A percentile compares a stretch with the other conserved stretches of the same genome.
Conservation (phyloP, 1,140 invertebrate species). For the Apocrypta bakeri region DNA sequence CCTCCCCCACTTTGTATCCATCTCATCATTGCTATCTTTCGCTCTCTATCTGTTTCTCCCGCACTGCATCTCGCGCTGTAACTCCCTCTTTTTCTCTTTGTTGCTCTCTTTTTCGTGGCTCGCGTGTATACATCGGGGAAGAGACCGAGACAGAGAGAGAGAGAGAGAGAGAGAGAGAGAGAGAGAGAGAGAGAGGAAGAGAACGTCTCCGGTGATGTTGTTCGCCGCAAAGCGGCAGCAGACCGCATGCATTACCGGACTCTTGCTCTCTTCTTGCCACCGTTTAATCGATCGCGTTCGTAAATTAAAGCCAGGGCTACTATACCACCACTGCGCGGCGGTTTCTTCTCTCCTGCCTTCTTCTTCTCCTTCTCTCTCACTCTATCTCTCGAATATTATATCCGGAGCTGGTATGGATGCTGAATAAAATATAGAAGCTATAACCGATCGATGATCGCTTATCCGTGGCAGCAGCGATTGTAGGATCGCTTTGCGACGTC, state of each 20-base stretch:
- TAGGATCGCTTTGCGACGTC: constrained; percentile 20
- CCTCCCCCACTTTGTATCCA: constrained; percentile 13
- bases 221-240: constrained; percentile 20
- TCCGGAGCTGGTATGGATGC: background rate
- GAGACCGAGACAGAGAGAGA: background rate
- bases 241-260: constrained; percentile 61
- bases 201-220: background rate
- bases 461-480: background rate
- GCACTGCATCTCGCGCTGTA: background rate
- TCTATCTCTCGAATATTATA: constrained; percentile 40
- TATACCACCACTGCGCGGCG: background rate
- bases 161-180: background rate
- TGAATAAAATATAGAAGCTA: background rate
- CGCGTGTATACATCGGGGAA: background rate
- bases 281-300: constrained; percentile 64
- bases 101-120: background rate
- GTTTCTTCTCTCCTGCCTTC: background rate
- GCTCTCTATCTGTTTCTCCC: background rate
- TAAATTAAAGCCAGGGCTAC: constrained; percentile 55
- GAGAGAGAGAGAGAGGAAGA: background rate
- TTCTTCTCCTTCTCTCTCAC: constrained; percentile 11
- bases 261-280: constrained; percentile 58
- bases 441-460: constrained; percentile 40
- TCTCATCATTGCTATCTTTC: constrained; percentile 19
- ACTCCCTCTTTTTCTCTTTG: background rate